phyloP scores from a whole-genome alignment of 2,888 invertebrate species.

The Microchrysa polita region DNA sequence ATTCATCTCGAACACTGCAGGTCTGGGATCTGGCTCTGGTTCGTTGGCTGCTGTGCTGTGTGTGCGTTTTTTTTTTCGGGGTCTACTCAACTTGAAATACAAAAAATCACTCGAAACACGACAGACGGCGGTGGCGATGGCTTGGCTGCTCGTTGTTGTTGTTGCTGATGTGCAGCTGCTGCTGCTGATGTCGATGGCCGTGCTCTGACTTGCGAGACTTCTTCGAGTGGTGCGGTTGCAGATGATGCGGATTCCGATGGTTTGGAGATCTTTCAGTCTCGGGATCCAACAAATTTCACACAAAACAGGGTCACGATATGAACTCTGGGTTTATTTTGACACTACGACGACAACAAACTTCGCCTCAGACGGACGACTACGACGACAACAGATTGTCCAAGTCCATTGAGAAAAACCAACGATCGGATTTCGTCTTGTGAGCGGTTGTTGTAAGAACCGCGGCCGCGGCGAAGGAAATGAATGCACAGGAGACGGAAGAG shows the following conservation, averaged over 20 bases:
- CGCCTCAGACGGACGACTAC: not conserved
- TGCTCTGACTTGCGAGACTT: no score
- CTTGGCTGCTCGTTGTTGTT: not conserved
- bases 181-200: not conserved
- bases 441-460: no score
- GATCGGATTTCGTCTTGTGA: no score
- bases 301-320: no score
- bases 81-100: not conserved
- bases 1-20: slow-evolving; percentile 24
- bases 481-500: no score
- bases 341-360: not conserved
- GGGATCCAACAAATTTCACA: no score
- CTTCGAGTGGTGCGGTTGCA: no score
- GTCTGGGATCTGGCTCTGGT: no score
- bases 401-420: slow-evolving; percentile 30
- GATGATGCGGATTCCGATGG: no score
- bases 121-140: not conserved
- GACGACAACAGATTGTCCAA: not conserved
- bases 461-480: no score
- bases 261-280: no score
- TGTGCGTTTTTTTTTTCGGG: not conserved
- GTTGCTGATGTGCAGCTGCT: not conserved
- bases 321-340: no score
- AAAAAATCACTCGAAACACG: not conserved
- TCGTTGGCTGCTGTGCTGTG: not conserved